Percentiles rank a stretch among this genome's conserved stretches.
Conservation (phyloP, 2,113 vertebrate species). For the Conger conger region DNA sequence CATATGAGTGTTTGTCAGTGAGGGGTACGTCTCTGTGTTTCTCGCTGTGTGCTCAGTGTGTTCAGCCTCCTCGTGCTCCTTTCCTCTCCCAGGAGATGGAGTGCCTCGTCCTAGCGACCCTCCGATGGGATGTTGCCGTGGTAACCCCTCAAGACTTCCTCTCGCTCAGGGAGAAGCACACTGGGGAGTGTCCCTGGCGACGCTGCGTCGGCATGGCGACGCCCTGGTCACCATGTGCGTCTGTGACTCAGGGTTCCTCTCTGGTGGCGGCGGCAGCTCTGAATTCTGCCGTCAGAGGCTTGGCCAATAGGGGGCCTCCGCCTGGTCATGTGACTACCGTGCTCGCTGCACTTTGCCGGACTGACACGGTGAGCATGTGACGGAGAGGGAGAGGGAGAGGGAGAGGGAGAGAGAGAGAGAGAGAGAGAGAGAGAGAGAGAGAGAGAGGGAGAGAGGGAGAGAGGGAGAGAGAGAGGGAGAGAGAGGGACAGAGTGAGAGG, state of each 20-base stretch:
- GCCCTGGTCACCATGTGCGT: constrained; percentile 73
- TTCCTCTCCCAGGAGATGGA: constrained; percentile 70
- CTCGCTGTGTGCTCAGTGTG: not conserved
- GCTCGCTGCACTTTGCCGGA: constrained; percentile 63
- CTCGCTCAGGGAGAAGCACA: constrained; percentile 50
- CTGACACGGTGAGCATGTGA: constrained; percentile 61
- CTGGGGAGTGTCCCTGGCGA: constrained; percentile 45
- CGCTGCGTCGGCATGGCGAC: constrained; percentile 69
- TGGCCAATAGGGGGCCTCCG: constrained; percentile 50
- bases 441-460: not conserved
- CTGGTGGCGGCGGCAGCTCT: constrained; percentile 71
- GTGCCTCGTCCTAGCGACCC: constrained; percentile 66
- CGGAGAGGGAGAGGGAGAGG: constrained; percentile 29
- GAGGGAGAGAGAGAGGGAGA: not conserved
- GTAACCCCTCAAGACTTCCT: constrained; percentile 78
- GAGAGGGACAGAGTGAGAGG: not conserved
- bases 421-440: not conserved
- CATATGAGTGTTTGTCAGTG: too few relatives aligned
- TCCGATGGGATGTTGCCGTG: constrained; percentile 74
- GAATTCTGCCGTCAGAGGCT: constrained; percentile 67
- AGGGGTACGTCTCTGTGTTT: not conserved
- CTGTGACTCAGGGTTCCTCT: constrained; percentile 71
- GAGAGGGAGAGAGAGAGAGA: not conserved
- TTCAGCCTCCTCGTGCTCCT: not conserved
- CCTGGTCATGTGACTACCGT: constrained; percentile 43